A percentile compares a stretch with the other conserved stretches of the same genome.
Evolutionary conservation across 2,113 vertebrate genomes (phyloP).

Genomic region (Lates calcarifer): DNA sequence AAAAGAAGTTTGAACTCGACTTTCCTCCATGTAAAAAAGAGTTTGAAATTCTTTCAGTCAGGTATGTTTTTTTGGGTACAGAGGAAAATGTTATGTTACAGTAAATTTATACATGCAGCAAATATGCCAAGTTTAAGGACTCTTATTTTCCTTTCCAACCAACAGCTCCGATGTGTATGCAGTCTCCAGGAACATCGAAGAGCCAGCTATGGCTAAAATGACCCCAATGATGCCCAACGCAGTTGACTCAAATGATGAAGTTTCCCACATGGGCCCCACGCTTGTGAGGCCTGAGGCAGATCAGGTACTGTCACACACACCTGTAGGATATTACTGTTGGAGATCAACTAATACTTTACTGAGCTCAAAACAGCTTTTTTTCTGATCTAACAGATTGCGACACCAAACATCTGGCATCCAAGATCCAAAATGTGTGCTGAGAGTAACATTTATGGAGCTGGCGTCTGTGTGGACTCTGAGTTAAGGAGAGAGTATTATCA

Average conservation of each 20-base stretch:
- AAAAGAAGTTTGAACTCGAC: constrained; percentile 75
- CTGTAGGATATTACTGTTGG: neutral
- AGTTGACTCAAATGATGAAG: constrained; percentile 26
- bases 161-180: constrained; percentile 81
- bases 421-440: constrained; percentile 67
- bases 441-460: constrained; percentile 71
- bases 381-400: constrained; percentile 41
- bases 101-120: neutral
- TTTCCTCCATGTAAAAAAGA: constrained; percentile 69
- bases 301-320: constrained; percentile 29
- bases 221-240: constrained; percentile 76
- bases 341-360: neutral
- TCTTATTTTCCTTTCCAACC: neutral
- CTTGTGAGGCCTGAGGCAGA: neutral
- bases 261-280: neutral
- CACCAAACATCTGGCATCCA: constrained; percentile 57
- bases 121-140: neutral
- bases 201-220: constrained; percentile 63
- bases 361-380: neutral
- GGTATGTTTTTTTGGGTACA: too few relatives aligned
- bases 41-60: constrained; percentile 67
- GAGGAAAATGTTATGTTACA: too few relatives aligned
- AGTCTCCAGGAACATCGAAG: constrained; percentile 82
- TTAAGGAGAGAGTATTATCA: constrained; percentile 70
- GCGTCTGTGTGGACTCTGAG: constrained; percentile 78